phyloP scores from a whole-genome alignment of 2,113 vertebrate species.

The Procavia capensis region DNA sequence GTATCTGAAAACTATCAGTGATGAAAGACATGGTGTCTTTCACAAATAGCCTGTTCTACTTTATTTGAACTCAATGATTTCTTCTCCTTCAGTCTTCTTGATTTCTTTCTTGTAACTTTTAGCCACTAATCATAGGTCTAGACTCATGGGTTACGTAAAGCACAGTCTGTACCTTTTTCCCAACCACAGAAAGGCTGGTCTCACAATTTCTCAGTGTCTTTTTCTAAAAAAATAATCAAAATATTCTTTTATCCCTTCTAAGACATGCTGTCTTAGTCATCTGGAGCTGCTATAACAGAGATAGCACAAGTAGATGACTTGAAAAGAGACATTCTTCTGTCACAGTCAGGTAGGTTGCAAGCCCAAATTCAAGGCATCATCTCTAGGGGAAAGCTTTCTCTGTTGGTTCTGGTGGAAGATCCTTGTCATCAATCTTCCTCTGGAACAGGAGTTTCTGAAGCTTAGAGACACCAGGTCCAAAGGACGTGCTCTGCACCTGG shows the following conservation, averaged over 20 bases:
- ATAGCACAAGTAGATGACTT: no score
- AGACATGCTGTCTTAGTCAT: no score
- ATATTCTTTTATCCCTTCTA: background rate
- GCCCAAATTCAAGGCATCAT: no score
- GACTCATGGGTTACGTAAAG: background rate
- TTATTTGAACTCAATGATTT: background rate
- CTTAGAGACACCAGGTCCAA: no score
- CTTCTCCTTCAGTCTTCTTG: background rate
- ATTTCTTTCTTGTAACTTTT: background rate
- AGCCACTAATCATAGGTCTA: background rate
- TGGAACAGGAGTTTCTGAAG: no score
- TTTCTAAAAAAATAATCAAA: background rate
- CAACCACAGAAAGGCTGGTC: background rate
- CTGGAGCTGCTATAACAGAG: no score
- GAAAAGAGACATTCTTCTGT: no score
- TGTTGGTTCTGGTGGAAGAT: no score
- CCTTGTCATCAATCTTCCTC: no score
- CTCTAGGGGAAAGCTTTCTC: no score
- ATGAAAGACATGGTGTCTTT: background rate
- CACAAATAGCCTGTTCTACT: background rate
- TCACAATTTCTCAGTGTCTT: background rate
- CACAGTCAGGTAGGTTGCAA: no score
- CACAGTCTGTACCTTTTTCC: background rate
- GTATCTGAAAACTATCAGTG: background rate
- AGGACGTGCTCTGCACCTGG: no score